Conservation (phyloP, 2,113 vertebrate species). For the Ornithorhynchus anatinus region DNA sequence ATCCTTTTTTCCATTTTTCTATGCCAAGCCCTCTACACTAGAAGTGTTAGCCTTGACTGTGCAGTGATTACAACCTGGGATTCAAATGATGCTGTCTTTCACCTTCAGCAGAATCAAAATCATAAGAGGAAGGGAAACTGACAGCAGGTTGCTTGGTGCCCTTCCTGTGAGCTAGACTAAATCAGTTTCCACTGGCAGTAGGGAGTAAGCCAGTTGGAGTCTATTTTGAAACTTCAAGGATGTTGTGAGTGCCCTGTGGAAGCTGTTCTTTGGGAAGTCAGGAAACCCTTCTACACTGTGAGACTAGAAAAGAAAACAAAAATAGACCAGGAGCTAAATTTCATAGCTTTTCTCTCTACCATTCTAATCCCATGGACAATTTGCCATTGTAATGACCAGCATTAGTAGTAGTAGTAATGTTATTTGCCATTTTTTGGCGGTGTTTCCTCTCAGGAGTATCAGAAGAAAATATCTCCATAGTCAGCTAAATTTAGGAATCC, state of each 20-base stretch:
- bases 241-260: background rate
- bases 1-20: slow-evolving; percentile 2
- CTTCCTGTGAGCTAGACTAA: background rate
- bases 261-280: background rate
- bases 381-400: background rate
- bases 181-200: background rate
- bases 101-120: background rate
- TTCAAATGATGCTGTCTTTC: background rate
- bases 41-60: background rate
- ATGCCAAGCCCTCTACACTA: background rate
- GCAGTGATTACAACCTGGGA: background rate
- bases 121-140: background rate
- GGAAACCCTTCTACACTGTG: background rate
- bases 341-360: too few relatives aligned
- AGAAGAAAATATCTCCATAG: too few relatives aligned
- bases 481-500: too few relatives aligned
- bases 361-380: background rate
- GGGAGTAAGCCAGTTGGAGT: background rate
- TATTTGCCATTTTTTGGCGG: background rate
- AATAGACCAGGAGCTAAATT: too few relatives aligned
- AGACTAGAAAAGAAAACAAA: background rate
- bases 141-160: background rate
- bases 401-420: background rate
- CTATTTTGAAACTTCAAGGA: background rate
- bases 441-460: background rate